phyloP scores from a whole-genome alignment of 2,797 vertebrate genomes.

The Masticophis lateralis region DNA sequence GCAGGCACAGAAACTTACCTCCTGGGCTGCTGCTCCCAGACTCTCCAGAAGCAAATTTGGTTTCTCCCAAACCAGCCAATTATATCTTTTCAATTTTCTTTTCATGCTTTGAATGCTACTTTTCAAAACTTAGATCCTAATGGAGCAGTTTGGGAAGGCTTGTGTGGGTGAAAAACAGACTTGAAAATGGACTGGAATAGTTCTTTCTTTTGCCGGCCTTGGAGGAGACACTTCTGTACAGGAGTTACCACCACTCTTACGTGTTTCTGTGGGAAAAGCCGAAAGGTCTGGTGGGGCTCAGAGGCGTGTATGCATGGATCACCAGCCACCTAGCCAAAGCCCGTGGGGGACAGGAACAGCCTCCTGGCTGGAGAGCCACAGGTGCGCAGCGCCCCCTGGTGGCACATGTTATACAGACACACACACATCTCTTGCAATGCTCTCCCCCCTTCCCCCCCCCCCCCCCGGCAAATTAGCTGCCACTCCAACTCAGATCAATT shows the following conservation, averaged over 20 bases:
- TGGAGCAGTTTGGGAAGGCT: neutral
- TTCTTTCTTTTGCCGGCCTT: neutral
- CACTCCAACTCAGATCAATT: neutral
- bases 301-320: fast-evolving
- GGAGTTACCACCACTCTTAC: neutral
- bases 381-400: constrained; percentile 52
- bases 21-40: neutral
- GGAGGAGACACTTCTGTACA: neutral
- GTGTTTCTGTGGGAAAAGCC: neutral
- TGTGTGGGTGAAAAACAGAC: neutral
- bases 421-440: neutral
- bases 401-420: neutral
- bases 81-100: neutral
- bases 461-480: neutral
- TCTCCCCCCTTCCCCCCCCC: neutral
- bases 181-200: neutral
- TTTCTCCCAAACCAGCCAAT: neutral
- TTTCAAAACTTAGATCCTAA: neutral
- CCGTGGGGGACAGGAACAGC: neutral
- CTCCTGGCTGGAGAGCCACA: neutral
- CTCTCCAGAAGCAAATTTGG: neutral
- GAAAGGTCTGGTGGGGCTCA: neutral
- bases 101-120: neutral
- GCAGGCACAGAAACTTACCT: neutral
- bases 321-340: no score